Evolutionary conservation across 2,888 invertebrate genomes (phyloP), one percentile per base, ranked within the genome.

Genomic region (Microctonus brassicae): DNA sequence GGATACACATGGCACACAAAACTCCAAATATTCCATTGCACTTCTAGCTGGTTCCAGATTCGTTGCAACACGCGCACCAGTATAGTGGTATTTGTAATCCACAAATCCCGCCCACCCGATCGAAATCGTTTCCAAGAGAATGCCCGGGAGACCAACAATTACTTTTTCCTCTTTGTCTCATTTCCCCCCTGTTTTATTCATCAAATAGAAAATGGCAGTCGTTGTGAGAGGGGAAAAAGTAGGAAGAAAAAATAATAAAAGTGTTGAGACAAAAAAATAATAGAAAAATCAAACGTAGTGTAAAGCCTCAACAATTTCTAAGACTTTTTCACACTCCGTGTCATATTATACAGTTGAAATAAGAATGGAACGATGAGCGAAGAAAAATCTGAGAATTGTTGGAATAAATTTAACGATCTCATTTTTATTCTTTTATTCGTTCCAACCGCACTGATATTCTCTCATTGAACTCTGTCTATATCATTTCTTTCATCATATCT

Each of bases 171-270:
- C 69, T 57, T 29, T 11, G 4, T n/a, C n/a, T 20, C 47, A 13
- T n/a, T n/a, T n/a, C n/a, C n/a, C n/a, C 26, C 53, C 63, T 70
- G 47, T 70, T 64, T 57, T 64, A 70, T 70, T 70, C 58, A 64
- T 70, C 57, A 39, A 57, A 63, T 70, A 17, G 63, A 36, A 69
- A 62, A 63, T 60, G 55, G 24, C 36, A 3, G 24, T 24, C 11
- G 34, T 39, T 24, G 20, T n/a, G 13, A 24, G 57, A n/a, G n/a
- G 57, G n/a, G n/a, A n/a, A n/a, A n/a, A n/a, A n/a, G n/a, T n/a
- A n/a, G n/a, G n/a, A n/a, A n/a, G n/a, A n/a, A n/a, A n/a, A n/a
- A n/a, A 66, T 39, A 55, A 39, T 29, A 7, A 29, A 29, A 7
- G 7, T 29, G n/a, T 29, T 29, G 7, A n/a, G 4, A 7, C 3